Percentiles rank a stretch among this genome's conserved stretches.
Evolutionary conservation across 2,888 invertebrate species (phyloP).

Genomic region (Carpatolechia fugitivella): DNA sequence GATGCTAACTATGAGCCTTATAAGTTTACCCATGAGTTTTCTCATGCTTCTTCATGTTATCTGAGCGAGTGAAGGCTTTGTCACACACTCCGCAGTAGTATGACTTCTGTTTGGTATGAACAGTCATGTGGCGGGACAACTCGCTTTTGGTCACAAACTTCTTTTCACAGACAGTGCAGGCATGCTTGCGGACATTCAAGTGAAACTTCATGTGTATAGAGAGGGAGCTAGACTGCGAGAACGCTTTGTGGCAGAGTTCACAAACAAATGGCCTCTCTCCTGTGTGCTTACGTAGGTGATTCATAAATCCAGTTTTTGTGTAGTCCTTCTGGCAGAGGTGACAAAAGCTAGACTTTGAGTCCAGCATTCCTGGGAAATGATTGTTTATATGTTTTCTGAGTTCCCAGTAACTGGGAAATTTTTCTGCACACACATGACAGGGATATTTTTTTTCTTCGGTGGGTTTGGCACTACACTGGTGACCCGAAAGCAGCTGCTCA

Average conservation of each 20-base stretch:
- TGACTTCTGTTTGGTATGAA: constrained; percentile 76
- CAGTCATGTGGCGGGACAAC: constrained; percentile 77
- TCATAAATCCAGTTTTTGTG: constrained; percentile 77
- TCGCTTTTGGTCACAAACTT: constrained; percentile 78
- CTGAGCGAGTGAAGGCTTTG: constrained; percentile 76
- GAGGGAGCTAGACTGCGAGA: constrained; percentile 74
- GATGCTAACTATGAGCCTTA: constrained; percentile 29
- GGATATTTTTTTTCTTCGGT: constrained; percentile 73
- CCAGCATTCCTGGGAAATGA: constrained; percentile 75
- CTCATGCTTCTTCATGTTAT: constrained; percentile 78
- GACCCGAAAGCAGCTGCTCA: constrained; percentile 63
- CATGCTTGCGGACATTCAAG: constrained; percentile 74
- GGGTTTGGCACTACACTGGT: constrained; percentile 69
- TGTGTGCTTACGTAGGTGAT: constrained; percentile 74
- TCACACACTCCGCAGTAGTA: constrained; percentile 77
- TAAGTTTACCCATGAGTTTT: constrained; percentile 70
- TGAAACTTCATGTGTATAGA: constrained; percentile 79
- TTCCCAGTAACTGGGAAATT: constrained; percentile 75
- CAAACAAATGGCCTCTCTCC: constrained; percentile 76
- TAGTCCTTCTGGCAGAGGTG: constrained; percentile 78
- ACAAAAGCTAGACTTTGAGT: constrained; percentile 76
- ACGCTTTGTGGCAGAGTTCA: constrained; percentile 74
- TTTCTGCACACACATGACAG: constrained; percentile 74
- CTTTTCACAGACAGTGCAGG: constrained; percentile 75
- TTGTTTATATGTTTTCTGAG: constrained; percentile 72